phyloP scores from a whole-genome alignment of 1,140 invertebrate species.

The Metaphire vulgaris region DNA sequence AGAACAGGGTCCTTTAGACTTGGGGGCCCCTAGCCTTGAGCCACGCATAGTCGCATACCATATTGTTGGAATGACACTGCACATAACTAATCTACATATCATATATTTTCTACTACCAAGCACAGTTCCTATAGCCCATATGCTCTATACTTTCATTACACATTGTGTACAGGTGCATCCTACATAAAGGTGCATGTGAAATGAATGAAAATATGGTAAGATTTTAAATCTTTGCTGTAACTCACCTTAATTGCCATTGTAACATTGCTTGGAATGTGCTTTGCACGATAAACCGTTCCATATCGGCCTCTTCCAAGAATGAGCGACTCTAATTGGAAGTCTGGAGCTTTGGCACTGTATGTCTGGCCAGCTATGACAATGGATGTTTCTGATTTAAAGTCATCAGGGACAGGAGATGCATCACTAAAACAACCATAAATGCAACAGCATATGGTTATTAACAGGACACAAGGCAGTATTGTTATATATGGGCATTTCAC shows the following conservation, averaged over 20 bases:
- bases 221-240: background rate
- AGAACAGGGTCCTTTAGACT: too few relatives aligned
- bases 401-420: too few relatives aligned
- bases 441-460: too few relatives aligned
- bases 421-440: too few relatives aligned
- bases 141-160: background rate
- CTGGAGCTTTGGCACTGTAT: conserved; percentile 3
- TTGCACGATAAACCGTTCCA: conserved; percentile 12
- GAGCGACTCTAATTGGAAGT: conserved; percentile 7
- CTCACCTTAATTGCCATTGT: conserved; percentile 18
- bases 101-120: background rate
- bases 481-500: too few relatives aligned
- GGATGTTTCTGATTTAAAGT: conserved; percentile 7
- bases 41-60: too few relatives aligned
- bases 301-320: conserved; percentile 13
- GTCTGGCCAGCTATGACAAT: conserved; percentile 1
- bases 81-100: background rate
- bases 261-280: conserved; percentile 9
- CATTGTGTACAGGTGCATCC: background rate
- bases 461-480: too few relatives aligned
- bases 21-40: too few relatives aligned
- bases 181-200: background rate
- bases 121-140: too few relatives aligned
- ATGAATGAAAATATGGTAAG: background rate
- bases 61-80: background rate